Conservation (phyloP, 2,888 invertebrate genomes). For the Cabera pusaria region DNA sequence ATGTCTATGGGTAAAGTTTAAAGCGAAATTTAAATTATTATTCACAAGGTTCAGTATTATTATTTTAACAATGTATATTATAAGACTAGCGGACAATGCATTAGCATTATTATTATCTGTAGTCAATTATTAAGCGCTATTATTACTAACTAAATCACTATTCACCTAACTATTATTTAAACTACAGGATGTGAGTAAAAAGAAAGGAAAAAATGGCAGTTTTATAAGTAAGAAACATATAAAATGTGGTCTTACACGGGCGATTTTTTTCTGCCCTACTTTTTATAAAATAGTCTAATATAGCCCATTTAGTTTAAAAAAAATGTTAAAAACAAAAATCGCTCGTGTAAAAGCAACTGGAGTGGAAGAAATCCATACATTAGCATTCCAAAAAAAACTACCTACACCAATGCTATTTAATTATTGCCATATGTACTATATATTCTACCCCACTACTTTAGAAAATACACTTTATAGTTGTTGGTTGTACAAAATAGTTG, state of each 20-base stretch:
- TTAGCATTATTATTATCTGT: conserved; percentile 30
- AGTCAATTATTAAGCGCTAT: conserved; percentile 24
- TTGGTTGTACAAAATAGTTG: too few species aligned
- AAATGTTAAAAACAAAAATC: too few species aligned
- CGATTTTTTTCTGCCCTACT: conserved; percentile 6
- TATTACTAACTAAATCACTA: conserved; percentile 17
- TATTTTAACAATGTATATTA: conserved; percentile 33
- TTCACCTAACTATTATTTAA: conserved; percentile 1
- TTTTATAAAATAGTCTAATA: background rate
- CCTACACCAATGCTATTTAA: too few species aligned
- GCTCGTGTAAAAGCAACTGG: conserved; percentile 14
- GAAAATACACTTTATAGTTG: too few species aligned
- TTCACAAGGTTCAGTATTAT: conserved; percentile 8
- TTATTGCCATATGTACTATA: too few species aligned
- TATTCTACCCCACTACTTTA: too few species aligned
- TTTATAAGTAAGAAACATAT: conserved; percentile 1
- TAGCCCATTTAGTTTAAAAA: too few species aligned
- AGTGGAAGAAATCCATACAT: too few species aligned
- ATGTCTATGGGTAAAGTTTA: conserved; percentile 1
- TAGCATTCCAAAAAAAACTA: too few species aligned
- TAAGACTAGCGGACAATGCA: conserved; percentile 69
- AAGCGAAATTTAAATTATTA: conserved; percentile 10
- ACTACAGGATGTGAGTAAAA: background rate
- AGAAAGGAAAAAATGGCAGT: conserved; percentile 18
- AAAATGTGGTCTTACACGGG: conserved; percentile 9